These are phyloP conservation scores for Dromiciops gliroides DNA, from an alignment of 2,113 vertebrate species.

Conservation along the genomic window DNA sequence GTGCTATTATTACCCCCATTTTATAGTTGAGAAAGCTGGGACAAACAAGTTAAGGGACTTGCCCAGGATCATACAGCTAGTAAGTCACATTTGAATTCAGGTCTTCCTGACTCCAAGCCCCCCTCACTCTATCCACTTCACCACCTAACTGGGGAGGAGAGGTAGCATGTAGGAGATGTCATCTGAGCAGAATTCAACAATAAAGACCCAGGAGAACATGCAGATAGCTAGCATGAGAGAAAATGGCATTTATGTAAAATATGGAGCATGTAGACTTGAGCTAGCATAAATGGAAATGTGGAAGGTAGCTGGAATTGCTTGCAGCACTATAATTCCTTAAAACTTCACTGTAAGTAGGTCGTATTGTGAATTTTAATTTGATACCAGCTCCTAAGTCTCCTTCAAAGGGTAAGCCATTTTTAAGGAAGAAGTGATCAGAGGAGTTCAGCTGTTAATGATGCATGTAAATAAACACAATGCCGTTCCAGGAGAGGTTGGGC, in stretches of 20 bases:
- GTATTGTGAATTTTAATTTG: background rate
- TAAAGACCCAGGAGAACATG: background rate
- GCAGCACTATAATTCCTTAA: background rate
- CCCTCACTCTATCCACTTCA: background rate
- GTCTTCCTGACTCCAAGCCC: background rate
- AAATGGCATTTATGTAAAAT: background rate
- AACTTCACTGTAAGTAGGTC: background rate
- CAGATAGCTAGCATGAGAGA: background rate
- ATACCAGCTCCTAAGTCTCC: slow-evolving; percentile 2
- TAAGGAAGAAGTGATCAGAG: slow-evolving; percentile 25
- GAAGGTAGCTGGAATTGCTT: background rate
- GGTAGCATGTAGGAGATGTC: background rate
- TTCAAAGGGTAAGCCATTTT: slow-evolving; percentile 20
- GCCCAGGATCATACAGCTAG: background rate
- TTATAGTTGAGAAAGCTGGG: background rate
- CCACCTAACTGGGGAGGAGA: background rate
- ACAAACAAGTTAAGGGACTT: background rate
- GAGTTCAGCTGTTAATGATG: background rate
- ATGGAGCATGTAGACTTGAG: background rate
- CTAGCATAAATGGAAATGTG: background rate
- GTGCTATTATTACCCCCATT: background rate
- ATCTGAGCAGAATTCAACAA: background rate
- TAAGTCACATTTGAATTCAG: background rate
- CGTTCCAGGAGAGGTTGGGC: background rate
- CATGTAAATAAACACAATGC: background rate